Base-by-base conservation (phyloP, 2,888 invertebrate species). In the Xestobium rufovillosum region DNA sequence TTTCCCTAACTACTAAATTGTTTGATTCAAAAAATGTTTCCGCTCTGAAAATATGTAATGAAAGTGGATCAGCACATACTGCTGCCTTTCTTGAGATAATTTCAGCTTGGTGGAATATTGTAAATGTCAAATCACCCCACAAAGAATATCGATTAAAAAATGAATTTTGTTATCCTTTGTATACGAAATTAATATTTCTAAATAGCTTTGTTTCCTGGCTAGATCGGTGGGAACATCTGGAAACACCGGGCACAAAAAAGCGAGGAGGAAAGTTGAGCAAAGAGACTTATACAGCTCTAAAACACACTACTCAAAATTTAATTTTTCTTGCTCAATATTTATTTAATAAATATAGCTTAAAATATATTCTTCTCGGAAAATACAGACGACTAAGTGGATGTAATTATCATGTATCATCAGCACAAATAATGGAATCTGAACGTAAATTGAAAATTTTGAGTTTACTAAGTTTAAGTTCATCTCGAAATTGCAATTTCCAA, bases 191-290 rank as follows among this genome's bases (percentile, higher is more conserved):
- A 19, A 19, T 19, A n/a, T 19, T 19, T 19, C n/a, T 19, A 19
- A 19, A 19, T 19, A 19, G n/a, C 23, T 19, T 19, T 19, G 23
- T 19, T 19, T 6, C n/a, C 6, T 19, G 23, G 23, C n/a, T 19
- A 19, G 6, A 19, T n/a, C 23, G 23, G n/a, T n/a, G 23, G 23
- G n/a, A 19, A 19, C 23, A 19, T 19, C n/a, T 19, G 23, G 23
- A 19, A 19, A 19, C 23, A n/a, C 23, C 23, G n/a, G 23, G 23
- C n/a, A 19, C n/a, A 19, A 19, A 19, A 19, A 19, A 19, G 23
- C n/a, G n/a, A 19, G 23, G n/a, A 19, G 23, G n/a, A 19, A 19
- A 19, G 23, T n/a, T 19, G n/a, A 19, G 23, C 23, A 19, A 19
- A 19, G 23, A 19, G n/a, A 19, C 23, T 8, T 8, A 8, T 8